These are phyloP conservation scores for Andrena bicolor DNA, from an alignment of 2,888 invertebrate species.

Conservation along the genomic window DNA sequence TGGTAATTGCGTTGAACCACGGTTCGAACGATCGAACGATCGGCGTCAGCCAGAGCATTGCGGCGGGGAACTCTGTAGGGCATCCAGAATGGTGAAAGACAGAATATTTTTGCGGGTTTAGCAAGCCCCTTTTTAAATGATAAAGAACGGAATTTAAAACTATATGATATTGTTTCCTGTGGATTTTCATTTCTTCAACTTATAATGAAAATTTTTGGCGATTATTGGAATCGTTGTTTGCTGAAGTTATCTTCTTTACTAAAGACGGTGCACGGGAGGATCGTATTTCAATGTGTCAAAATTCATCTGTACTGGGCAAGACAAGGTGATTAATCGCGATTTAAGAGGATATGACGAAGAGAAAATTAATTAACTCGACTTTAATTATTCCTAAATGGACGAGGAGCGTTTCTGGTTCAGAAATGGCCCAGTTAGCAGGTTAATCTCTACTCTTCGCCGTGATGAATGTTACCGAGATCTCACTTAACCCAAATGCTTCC, in stretches of 20 bases:
- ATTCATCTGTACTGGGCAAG: no score
- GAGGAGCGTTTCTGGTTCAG: not conserved
- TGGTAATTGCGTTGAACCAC: constrained; percentile 34
- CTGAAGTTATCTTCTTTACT: no score
- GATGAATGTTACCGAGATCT: not conserved
- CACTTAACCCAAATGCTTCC: not conserved
- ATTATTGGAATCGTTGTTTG: no score
- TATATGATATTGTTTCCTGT: no score
- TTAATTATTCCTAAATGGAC: not conserved
- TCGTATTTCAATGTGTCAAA: no score
- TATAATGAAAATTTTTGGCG: no score
- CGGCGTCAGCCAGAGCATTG: constrained; percentile 1
- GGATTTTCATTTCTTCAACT: no score
- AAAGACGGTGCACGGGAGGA: no score
- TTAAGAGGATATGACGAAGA: not conserved
- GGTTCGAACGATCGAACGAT: constrained; percentile 36
- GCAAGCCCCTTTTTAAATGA: not conserved
- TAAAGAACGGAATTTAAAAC: no score
- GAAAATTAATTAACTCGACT: not conserved
- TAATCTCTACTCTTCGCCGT: not conserved
- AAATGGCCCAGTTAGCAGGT: not conserved
- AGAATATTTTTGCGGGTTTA: not conserved
- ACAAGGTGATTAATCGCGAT: not conserved
- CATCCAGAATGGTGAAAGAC: not conserved
- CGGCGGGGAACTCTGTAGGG: not conserved